Conservation (phyloP, 2,113 vertebrate genomes). For the Ailurus styani region DNA sequence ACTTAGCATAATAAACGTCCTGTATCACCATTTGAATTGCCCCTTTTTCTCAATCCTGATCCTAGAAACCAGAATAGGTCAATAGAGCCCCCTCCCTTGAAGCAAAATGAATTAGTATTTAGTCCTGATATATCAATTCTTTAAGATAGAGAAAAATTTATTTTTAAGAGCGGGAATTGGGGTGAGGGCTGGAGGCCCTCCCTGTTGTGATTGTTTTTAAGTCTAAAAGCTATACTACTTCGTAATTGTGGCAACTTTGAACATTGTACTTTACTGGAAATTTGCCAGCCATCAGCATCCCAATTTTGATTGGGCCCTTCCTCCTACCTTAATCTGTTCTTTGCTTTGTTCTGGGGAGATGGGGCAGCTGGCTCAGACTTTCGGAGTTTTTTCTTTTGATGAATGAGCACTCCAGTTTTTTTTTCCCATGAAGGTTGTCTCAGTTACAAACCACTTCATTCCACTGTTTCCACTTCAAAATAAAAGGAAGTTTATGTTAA, state of each 20-base stretch:
- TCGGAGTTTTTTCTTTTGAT: conserved; percentile 19
- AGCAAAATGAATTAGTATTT: neutral
- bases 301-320: conserved; percentile 1
- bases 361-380: conserved; percentile 25
- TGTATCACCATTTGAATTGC: neutral
- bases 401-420: conserved; percentile 45
- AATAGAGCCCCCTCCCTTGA: neutral
- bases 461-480: conserved; percentile 65
- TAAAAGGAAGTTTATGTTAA: conserved; percentile 51
- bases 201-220: neutral
- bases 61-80: neutral
- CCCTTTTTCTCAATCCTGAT: neutral
- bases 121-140: neutral
- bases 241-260: neutral
- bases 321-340: neutral
- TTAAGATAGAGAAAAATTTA: neutral
- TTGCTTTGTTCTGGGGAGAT: neutral
- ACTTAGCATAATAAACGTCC: neutral
- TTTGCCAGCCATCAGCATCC: neutral
- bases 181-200: neutral
- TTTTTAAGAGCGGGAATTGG: neutral
- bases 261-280: conserved; percentile 8
- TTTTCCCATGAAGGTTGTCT: conserved; percentile 44
- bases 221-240: neutral
- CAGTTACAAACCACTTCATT: conserved; percentile 61